Conservation (phyloP, 2,888 invertebrate species). For the Micoletzkya japonica region DNA sequence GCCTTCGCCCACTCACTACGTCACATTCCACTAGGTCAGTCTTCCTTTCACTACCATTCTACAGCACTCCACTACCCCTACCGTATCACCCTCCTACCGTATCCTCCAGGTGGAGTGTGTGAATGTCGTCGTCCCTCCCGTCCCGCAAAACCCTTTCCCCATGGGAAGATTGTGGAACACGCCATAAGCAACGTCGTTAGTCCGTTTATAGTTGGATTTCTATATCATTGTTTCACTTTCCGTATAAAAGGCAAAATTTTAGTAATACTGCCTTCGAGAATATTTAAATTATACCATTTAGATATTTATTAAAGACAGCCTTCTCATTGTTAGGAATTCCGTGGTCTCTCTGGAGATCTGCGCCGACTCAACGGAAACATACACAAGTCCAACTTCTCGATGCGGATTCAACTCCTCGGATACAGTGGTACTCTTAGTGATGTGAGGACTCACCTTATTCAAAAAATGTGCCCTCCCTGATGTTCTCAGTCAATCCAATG, state of each 20-base stretch:
- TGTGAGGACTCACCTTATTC: constrained; percentile 36
- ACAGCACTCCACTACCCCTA: neutral
- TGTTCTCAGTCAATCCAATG: too few species aligned
- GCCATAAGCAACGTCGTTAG: constrained; percentile 42
- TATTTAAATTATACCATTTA: too few species aligned
- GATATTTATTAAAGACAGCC: too few species aligned
- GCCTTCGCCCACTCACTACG: constrained; percentile 41
- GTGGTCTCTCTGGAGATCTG: constrained; percentile 43
- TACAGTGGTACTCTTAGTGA: constrained; percentile 58
- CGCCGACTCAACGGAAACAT: constrained; percentile 40
- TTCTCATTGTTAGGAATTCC: constrained; percentile 3
- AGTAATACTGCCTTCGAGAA: neutral
- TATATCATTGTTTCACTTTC: too few species aligned
- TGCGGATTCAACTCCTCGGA: constrained; percentile 60
- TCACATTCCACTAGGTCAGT: constrained; percentile 18
- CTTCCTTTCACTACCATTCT: neutral
- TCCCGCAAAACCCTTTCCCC: constrained; percentile 47
- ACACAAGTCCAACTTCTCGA: constrained; percentile 53
- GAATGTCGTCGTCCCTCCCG: constrained; percentile 49
- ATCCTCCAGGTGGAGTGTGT: too few species aligned
- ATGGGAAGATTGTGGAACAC: constrained; percentile 46
- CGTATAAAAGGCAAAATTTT: neutral
- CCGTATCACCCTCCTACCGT: too few species aligned
- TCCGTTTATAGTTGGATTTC: neutral
- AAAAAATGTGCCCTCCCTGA: too few species aligned